Evolutionary conservation across 1,140 invertebrate species (phyloP).

Genomic region (Drosophila arizonae): DNA sequence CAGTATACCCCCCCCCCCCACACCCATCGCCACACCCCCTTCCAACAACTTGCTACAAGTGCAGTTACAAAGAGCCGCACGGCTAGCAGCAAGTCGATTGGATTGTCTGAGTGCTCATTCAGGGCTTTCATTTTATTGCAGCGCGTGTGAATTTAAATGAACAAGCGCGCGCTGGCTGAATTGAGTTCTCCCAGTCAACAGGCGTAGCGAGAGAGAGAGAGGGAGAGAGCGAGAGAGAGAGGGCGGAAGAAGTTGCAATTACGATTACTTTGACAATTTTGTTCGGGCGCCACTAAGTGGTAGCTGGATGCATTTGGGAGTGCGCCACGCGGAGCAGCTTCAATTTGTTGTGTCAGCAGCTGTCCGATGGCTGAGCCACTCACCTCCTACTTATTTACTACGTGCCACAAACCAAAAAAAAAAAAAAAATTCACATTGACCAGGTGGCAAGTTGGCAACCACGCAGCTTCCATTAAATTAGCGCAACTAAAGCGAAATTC

Average conservation of each 20-base stretch:
- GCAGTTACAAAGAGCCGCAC: no score
- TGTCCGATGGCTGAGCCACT: background rate
- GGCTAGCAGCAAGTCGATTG: background rate
- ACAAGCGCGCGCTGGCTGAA: background rate
- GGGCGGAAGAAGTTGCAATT: conserved; percentile 48
- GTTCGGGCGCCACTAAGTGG: conserved; percentile 25
- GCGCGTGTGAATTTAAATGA: conserved; percentile 45
- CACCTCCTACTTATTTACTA: conserved; percentile 55
- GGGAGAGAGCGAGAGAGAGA: background rate
- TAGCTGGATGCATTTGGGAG: conserved; percentile 41
- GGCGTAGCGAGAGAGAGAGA: background rate
- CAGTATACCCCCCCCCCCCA: no score
- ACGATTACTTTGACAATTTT: conserved; percentile 53
- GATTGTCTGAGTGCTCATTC: conserved; percentile 38
- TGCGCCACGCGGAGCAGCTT: background rate
- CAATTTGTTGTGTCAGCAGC: conserved; percentile 41
- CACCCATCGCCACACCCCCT: background rate
- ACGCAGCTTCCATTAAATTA: background rate
- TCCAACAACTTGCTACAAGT: no score
- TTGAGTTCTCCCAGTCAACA: background rate
- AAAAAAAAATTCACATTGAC: conserved; percentile 8
- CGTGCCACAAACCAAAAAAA: conserved; percentile 49
- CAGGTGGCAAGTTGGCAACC: background rate
- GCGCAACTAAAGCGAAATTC: no score
- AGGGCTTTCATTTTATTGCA: conserved; percentile 50